phyloP scores from a whole-genome alignment of 2,113 vertebrate genomes.

The Leuciscus idus region DNA sequence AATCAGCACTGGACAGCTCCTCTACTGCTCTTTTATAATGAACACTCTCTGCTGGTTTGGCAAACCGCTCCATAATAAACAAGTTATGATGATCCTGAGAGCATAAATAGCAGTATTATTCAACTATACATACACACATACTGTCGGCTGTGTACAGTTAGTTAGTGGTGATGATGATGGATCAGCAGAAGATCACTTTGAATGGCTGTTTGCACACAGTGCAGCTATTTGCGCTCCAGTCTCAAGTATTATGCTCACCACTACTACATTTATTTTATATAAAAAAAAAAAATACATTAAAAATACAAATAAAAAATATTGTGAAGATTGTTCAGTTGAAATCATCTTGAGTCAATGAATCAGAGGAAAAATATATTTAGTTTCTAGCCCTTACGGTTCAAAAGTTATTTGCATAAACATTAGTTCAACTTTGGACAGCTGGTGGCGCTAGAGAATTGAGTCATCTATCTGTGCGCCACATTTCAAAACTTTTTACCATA shows the following conservation, averaged over 20 bases:
- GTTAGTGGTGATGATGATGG: neutral
- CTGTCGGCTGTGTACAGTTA: neutral
- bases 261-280: neutral
- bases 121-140: neutral
- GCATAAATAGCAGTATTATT: conserved; percentile 12
- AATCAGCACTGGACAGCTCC: conserved; percentile 22
- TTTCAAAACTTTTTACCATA: too few species aligned
- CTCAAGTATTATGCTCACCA: neutral
- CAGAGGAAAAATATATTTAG: too few species aligned
- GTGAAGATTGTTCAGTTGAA: too few species aligned
- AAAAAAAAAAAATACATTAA: neutral
- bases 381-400: too few species aligned
- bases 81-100: conserved; percentile 9
- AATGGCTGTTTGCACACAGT: neutral
- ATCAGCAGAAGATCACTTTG: neutral
- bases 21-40: conserved; percentile 9
- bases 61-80: conserved; percentile 16
- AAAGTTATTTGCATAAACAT: too few species aligned
- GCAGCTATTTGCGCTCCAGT: neutral
- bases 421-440: too few species aligned
- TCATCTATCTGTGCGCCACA: too few species aligned
- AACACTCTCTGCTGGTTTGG: neutral
- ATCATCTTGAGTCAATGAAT: too few species aligned
- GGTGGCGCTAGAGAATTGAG: too few species aligned
- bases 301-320: too few species aligned